A percentile compares a stretch with the other conserved stretches of the same genome.
Evolutionary conservation across 2,888 invertebrate genomes (phyloP).

Genomic region (Protophormia terraenovae): DNA sequence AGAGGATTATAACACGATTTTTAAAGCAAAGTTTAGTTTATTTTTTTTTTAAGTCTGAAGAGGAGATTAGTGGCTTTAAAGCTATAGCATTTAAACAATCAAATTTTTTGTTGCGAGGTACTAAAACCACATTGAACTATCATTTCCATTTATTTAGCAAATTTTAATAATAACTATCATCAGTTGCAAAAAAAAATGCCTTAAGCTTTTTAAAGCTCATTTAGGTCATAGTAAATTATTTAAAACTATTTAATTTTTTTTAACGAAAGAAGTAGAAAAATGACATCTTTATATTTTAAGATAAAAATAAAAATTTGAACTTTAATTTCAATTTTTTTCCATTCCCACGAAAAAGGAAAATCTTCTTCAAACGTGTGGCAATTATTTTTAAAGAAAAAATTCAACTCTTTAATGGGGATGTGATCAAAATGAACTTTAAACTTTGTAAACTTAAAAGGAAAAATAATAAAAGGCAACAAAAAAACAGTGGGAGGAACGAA

Average conservation of each 20-base stretch:
- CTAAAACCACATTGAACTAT: too few species aligned
- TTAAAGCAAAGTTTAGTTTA: constrained; percentile 36
- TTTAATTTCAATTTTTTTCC: constrained; percentile 40
- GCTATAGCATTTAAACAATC: constrained; percentile 22
- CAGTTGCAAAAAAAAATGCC: constrained; percentile 6
- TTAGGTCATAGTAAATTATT: constrained; percentile 58
- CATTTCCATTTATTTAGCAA: too few species aligned
- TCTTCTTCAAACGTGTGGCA: constrained; percentile 36
- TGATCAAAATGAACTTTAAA: constrained; percentile 39
- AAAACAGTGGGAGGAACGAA: not conserved
- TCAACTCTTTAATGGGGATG: constrained; percentile 23
- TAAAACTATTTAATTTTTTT: constrained; percentile 41
- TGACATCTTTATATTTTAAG: constrained; percentile 38
- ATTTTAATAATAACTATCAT: constrained; percentile 48
- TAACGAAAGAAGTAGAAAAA: constrained; percentile 1
- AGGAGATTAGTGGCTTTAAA: constrained; percentile 26
- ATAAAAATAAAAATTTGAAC: constrained; percentile 7
- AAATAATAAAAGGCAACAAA: not conserved
- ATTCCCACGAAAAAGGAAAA: constrained; percentile 58
- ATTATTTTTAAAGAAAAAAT: constrained; percentile 19
- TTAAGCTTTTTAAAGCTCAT: constrained; percentile 57
- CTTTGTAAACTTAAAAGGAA: not conserved
- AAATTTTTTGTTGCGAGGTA: constrained; percentile 37
- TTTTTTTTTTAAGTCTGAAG: constrained; percentile 1
- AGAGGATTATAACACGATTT: constrained; percentile 54